These are phyloP conservation scores for Aegypius monachus DNA, from an alignment of 2,113 vertebrate species.

Conservation along the genomic window DNA sequence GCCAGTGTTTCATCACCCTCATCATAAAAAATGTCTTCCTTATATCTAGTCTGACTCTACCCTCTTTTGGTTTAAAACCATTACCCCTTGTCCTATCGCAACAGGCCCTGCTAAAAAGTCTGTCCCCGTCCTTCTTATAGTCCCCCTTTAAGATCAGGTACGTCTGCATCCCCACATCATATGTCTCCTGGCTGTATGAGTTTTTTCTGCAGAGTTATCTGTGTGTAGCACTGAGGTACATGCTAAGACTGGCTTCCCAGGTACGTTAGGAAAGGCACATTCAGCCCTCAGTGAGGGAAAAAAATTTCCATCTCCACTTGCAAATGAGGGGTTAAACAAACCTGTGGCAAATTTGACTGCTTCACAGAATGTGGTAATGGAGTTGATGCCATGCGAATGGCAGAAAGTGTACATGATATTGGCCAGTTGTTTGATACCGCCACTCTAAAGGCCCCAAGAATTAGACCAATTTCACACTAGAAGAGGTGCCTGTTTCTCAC, in stretches of 20 bases:
- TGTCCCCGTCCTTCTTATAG: not conserved
- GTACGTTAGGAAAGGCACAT: not conserved
- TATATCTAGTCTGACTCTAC: not conserved
- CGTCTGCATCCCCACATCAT: not conserved
- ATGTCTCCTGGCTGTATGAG: not conserved
- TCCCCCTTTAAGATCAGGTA: not conserved
- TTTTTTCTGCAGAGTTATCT: not conserved
- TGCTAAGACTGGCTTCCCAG: not conserved
- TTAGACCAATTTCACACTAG: slow-evolving; percentile 64
- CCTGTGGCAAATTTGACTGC: slow-evolving; percentile 8
- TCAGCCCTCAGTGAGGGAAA: not conserved
- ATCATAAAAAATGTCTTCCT: accelerated
- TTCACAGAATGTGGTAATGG: slow-evolving; percentile 52
- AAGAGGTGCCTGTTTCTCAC: slow-evolving; percentile 55
- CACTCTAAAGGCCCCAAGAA: slow-evolving; percentile 48
- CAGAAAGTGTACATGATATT: slow-evolving; percentile 12
- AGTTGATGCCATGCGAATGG: slow-evolving; percentile 17
- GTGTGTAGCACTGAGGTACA: not conserved
- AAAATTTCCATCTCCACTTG: not conserved
- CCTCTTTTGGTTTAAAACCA: not conserved
- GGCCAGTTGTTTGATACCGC: slow-evolving; percentile 52
- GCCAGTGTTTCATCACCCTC: not conserved
- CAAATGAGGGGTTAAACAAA: slow-evolving; percentile 37
- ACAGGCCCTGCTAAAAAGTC: not conserved
- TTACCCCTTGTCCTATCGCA: accelerated